Conservation (phyloP, 1,140 invertebrate species). For the Neodiprion fabricii region DNA sequence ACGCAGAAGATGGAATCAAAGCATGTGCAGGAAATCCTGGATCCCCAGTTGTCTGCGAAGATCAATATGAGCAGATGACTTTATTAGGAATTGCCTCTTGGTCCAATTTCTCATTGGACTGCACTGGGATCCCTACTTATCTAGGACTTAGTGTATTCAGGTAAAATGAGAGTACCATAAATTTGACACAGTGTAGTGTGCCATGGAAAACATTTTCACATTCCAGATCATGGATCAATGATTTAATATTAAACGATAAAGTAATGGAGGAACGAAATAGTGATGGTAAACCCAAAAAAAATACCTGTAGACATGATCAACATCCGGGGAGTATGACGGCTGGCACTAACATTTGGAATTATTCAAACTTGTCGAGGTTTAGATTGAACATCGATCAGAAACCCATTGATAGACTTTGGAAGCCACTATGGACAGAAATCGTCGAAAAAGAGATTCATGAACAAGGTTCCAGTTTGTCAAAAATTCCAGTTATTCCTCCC, state of each 20-base stretch:
- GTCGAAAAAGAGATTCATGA: too few relatives aligned
- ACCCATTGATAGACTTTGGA: too few relatives aligned
- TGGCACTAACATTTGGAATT: neutral
- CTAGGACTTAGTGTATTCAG: conserved; percentile 30
- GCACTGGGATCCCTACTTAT: conserved; percentile 32
- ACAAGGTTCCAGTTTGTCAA: too few relatives aligned
- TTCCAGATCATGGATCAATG: conserved; percentile 14
- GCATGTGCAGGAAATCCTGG: conserved; percentile 42
- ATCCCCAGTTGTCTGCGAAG: conserved; percentile 36
- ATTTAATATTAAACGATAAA: conserved; percentile 16
- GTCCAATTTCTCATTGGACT: conserved; percentile 39
- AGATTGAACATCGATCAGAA: too few relatives aligned
- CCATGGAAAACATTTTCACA: neutral
- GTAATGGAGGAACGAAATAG: conserved; percentile 1
- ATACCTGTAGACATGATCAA: neutral
- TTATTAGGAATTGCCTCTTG: conserved; percentile 39
- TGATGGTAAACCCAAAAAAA: neutral
- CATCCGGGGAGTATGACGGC: neutral
- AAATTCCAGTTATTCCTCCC: too few relatives aligned
- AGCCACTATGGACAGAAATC: too few relatives aligned
- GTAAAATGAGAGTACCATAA: conserved; percentile 20
- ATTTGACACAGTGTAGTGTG: too few relatives aligned
- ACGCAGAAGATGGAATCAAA: conserved; percentile 28
- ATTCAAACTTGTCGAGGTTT: neutral
- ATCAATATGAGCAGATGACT: conserved; percentile 27